A percentile compares a stretch with the other conserved stretches of the same genome.
phyloP scores from a whole-genome alignment of 2,888 invertebrate species.

The Platycheirus albimanus region DNA sequence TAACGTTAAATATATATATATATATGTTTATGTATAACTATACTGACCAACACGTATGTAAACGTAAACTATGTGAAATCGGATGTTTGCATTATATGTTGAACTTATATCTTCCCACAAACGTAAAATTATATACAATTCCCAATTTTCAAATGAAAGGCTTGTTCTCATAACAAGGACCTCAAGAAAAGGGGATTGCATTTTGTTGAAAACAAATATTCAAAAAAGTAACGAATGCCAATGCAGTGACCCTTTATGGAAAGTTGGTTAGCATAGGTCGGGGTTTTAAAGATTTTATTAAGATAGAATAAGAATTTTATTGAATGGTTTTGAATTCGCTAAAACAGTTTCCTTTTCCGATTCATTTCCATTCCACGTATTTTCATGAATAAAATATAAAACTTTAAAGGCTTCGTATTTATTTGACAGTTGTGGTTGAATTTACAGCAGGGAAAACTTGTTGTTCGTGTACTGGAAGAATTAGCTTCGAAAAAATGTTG shows the following conservation, averaged over 20 bases:
- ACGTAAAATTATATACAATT: slow-evolving; percentile 9
- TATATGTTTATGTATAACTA: background rate
- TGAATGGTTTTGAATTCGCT: no score
- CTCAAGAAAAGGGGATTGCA: slow-evolving; percentile 8
- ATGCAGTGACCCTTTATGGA: background rate
- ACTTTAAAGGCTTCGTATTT: no score
- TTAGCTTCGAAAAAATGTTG: no score
- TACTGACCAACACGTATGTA: background rate
- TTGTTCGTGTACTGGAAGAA: no score
- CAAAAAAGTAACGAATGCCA: background rate
- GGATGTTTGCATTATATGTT: slow-evolving; percentile 29
- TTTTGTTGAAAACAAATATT: background rate
- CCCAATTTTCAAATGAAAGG: background rate
- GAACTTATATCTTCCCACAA: background rate
- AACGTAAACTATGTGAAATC: slow-evolving; percentile 7
- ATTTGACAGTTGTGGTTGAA: no score
- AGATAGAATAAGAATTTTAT: no score
- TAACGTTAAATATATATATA: no score
- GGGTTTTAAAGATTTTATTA: background rate
- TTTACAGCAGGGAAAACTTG: no score
- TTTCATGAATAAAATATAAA: no score
- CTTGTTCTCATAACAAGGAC: background rate
- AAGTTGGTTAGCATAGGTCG: slow-evolving; percentile 7
- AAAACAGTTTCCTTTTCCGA: no score
- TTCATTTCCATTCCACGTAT: no score